Evolutionary conservation across 2,888 invertebrate species (phyloP).

Genomic region (Diarsia mendica): DNA sequence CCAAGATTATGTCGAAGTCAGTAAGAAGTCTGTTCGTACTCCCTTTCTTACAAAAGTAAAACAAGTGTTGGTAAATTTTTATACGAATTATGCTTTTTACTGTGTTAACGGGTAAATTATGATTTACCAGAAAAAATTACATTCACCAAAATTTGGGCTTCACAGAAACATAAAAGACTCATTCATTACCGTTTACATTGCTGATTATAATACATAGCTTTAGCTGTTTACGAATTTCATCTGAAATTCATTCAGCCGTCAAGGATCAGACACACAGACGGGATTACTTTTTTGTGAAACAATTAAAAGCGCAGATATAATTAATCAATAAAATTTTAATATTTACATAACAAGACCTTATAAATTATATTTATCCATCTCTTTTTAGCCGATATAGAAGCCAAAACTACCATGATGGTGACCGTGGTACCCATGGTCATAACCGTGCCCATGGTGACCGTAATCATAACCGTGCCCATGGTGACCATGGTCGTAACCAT

Average conservation of each 20-base stretch:
- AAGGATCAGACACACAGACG: background rate
- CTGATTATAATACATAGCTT: background rate
- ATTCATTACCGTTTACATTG: background rate
- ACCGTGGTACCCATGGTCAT: background rate
- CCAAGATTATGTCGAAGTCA: too few relatives aligned
- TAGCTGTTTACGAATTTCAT: background rate
- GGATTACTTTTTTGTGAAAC: background rate
- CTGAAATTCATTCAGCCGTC: background rate
- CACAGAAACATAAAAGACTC: too few relatives aligned
- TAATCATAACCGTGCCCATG: background rate
- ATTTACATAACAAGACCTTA: background rate
- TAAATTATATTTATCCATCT: conserved; percentile 4
- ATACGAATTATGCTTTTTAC: too few relatives aligned
- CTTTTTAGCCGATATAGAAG: background rate
- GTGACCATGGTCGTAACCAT: background rate
- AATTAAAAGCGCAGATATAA: conserved; percentile 1
- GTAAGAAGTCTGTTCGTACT: background rate
- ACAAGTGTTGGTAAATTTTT: background rate
- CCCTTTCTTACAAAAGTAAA: background rate
- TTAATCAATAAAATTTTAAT: background rate
- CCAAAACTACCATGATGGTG: background rate
- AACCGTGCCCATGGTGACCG: background rate
- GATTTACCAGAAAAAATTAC: background rate
- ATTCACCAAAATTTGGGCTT: too few relatives aligned
- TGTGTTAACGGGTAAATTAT: background rate